Conservation (phyloP, 2,888 invertebrate genomes). For the Allygus modestus region DNA sequence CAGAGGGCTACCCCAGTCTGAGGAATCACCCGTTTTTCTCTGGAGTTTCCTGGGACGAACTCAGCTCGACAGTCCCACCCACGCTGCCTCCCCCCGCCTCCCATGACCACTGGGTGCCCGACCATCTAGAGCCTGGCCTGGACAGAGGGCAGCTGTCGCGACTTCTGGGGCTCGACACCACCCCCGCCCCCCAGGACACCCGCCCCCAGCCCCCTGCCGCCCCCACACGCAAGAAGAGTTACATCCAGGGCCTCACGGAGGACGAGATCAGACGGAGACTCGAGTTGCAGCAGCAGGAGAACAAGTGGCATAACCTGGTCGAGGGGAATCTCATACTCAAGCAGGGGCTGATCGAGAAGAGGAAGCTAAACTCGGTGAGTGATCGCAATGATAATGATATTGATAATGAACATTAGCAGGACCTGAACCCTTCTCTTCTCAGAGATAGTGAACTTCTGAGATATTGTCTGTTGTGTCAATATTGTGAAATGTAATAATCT, state of each 20-base stretch:
- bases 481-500: too few species aligned
- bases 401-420: too few species aligned
- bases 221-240: slow-evolving; percentile 73
- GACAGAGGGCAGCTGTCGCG: slow-evolving; percentile 89
- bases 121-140: slow-evolving; percentile 91
- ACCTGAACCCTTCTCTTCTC: too few species aligned
- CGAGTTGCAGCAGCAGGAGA: slow-evolving; percentile 83
- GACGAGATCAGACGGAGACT: slow-evolving; percentile 73
- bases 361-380: slow-evolving; percentile 78
- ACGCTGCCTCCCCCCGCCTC: slow-evolving; percentile 84
- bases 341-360: slow-evolving; percentile 95
- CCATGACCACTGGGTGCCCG: slow-evolving; percentile 82
- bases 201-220: slow-evolving; percentile 73
- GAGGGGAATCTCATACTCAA: slow-evolving; percentile 95
- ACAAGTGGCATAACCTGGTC: slow-evolving; percentile 90
- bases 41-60: slow-evolving; percentile 88
- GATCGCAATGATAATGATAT: too few species aligned
- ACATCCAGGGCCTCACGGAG: slow-evolving; percentile 81
- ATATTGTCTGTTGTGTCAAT: too few species aligned
- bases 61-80: slow-evolving; percentile 89
- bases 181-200: slow-evolving; percentile 72
- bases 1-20: slow-evolving; percentile 85
- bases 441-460: too few species aligned
- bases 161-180: slow-evolving; percentile 84
- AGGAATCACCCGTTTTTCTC: slow-evolving; percentile 92